phyloP scores from a whole-genome alignment of 2,113 vertebrate species.

The Ancistrus triradiatus region DNA sequence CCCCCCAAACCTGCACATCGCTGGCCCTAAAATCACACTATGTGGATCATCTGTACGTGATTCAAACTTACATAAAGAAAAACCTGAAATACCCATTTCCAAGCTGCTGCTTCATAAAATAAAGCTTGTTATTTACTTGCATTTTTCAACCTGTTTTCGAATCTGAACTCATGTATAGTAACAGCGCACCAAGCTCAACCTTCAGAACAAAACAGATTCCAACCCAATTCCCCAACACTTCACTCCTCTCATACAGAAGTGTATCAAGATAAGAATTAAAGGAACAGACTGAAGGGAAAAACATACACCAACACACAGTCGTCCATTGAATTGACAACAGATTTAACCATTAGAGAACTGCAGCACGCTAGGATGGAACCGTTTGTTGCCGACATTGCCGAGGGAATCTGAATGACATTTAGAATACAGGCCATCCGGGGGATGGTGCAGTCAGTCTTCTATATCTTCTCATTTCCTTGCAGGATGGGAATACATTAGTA shows the following conservation, averaged over 20 bases:
- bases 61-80: too few relatives aligned
- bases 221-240: neutral
- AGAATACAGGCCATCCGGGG: slow-evolving; percentile 35
- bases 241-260: slow-evolving; percentile 2
- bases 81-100: too few relatives aligned
- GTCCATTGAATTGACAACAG: slow-evolving; percentile 39
- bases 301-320: neutral
- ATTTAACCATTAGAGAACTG: slow-evolving; percentile 69
- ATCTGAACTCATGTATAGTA: slow-evolving; percentile 2
- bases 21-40: too few relatives aligned
- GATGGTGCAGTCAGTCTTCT: slow-evolving; percentile 28
- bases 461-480: slow-evolving; percentile 44
- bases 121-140: neutral
- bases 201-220: neutral
- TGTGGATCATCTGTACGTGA: too few relatives aligned
- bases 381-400: slow-evolving; percentile 60
- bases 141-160: neutral
- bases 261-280: slow-evolving; percentile 15
- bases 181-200: slow-evolving; percentile 2
- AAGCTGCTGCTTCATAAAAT: too few relatives aligned
- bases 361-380: slow-evolving; percentile 65
- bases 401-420: slow-evolving; percentile 33
- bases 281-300: neutral
- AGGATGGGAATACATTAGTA: slow-evolving; percentile 48
- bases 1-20: too few relatives aligned